Percentiles rank a stretch among this genome's conserved stretches.
These are phyloP conservation scores for Bruchidius siliquastri DNA, from an alignment of 2,888 invertebrate species.

Conservation along the genomic window DNA sequence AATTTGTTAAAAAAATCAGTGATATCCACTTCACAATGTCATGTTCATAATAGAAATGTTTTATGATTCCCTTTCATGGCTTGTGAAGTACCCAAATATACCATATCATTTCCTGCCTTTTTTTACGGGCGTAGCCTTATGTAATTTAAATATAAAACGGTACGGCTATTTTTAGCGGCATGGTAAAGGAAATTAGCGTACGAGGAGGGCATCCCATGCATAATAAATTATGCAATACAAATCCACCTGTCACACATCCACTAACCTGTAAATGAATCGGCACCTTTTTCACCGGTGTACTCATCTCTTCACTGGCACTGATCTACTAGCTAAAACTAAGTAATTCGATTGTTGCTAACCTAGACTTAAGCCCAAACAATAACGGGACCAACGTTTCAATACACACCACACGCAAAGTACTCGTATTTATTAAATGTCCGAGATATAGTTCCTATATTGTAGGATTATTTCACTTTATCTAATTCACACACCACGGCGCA, in stretches of 20 bases:
- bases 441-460: neutral
- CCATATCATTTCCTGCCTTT: neutral
- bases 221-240: neutral
- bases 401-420: neutral
- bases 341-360: neutral
- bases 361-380: neutral
- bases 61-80: neutral
- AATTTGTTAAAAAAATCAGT: too few species aligned
- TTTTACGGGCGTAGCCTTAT: neutral
- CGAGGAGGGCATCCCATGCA: neutral
- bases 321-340: neutral
- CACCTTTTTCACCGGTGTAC: slow-evolving; percentile 88
- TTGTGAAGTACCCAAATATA: neutral
- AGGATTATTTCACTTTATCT: neutral
- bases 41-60: too few species aligned
- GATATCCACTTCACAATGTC: too few species aligned
- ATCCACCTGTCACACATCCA: neutral
- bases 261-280: slow-evolving; percentile 87
- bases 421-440: neutral
- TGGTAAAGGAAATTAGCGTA: neutral
- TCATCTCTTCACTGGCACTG: slow-evolving; percentile 47
- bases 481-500: neutral
- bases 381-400: neutral
- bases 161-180: neutral
- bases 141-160: neutral